A percentile compares a stretch with the other conserved stretches of the same genome.
Conservation (phyloP, 2,113 vertebrate species). For the Pterophyllum scalare region DNA sequence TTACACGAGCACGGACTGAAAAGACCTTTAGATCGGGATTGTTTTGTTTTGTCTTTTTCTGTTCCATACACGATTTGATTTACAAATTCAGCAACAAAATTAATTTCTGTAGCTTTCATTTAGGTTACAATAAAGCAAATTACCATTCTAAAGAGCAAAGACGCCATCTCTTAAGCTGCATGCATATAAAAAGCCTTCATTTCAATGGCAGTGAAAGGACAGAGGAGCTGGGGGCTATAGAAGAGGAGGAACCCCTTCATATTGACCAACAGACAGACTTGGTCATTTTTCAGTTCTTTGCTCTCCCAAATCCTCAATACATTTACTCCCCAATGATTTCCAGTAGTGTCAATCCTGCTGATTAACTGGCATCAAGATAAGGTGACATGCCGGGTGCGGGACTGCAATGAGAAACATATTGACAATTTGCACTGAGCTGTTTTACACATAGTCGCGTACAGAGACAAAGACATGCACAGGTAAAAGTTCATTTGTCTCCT, state of each 20-base stretch:
- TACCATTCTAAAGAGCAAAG: constrained; percentile 67
- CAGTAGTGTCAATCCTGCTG: constrained; percentile 58
- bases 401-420: constrained; percentile 54
- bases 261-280: constrained; percentile 61
- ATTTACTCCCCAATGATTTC: constrained; percentile 74
- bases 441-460: constrained; percentile 11
- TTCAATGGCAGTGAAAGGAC: constrained; percentile 38
- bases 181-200: constrained; percentile 59
- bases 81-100: constrained; percentile 65
- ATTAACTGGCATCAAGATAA: constrained; percentile 70
- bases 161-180: constrained; percentile 26
- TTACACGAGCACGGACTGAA: constrained; percentile 60
- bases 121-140: constrained; percentile 62
- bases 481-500: neutral
- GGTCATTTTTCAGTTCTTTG: constrained; percentile 65
- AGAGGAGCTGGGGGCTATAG: constrained; percentile 11
- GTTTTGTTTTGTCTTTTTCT: constrained; percentile 23
- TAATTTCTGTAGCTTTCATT: constrained; percentile 72
- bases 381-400: constrained; percentile 33
- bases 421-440: constrained; percentile 50
- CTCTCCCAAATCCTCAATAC: constrained; percentile 65
- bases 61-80: constrained; percentile 64
- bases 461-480: neutral
- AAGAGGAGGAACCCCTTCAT: constrained; percentile 41
- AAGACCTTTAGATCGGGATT: constrained; percentile 64